Percentiles rank a stretch among this genome's conserved stretches.
phyloP scores from a whole-genome alignment of 2,888 invertebrate genomes.

The Blera fallax region DNA sequence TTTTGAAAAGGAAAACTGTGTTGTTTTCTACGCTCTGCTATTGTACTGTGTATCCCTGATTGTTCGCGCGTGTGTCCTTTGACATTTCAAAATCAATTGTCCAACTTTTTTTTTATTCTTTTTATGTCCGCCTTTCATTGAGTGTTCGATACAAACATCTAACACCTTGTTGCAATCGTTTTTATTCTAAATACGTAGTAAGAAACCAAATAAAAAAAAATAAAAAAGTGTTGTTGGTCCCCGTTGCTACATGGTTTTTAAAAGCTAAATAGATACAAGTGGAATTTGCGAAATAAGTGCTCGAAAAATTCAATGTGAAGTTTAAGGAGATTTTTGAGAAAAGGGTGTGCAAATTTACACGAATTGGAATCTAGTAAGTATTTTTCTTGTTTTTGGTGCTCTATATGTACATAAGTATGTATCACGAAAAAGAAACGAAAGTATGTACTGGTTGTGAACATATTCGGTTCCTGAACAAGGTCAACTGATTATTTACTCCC shows the following conservation, averaged over 20 bases:
- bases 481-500: conserved; percentile 53
- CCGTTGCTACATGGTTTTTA: not conserved
- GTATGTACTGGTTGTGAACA: too few relatives aligned
- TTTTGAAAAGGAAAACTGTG: conserved; percentile 54
- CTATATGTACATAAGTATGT: too few relatives aligned
- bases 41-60: conserved; percentile 15
- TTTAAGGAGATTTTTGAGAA: conserved; percentile 4
- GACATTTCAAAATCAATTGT: conserved; percentile 69
- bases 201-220: not conserved
- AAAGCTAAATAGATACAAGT: not conserved
- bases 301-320: conserved; percentile 11
- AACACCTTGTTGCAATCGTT: conserved; percentile 65
- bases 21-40: conserved; percentile 17
- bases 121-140: not conserved
- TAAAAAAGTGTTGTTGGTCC: not conserved
- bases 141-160: conserved; percentile 20
- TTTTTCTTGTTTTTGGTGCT: too few relatives aligned
- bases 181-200: conserved; percentile 14
- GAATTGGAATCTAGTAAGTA: conserved; percentile 38
- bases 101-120: conserved; percentile 4
- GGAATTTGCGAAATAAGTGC: conserved; percentile 14
- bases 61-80: conserved; percentile 71
- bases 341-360: conserved; percentile 26
- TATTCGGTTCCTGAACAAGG: conserved; percentile 53
- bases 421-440: not conserved